Conservation (phyloP, 92 coral and sea anemone species). For the Palythoa caribaeorum region DNA sequence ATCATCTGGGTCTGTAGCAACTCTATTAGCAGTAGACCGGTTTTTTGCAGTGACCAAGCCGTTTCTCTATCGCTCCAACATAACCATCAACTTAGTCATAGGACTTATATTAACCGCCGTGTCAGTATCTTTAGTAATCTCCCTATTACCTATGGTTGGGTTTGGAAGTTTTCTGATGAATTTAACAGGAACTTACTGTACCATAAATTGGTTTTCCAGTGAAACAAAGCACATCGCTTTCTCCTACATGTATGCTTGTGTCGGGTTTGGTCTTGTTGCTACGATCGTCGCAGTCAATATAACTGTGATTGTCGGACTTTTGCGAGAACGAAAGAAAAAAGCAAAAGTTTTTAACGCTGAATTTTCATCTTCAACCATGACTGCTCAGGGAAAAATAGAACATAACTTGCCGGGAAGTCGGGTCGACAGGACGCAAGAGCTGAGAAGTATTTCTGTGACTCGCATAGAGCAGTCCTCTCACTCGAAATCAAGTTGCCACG, state of each 20-base stretch:
- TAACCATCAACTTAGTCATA: slow-evolving; percentile 3
- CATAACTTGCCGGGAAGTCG: background rate
- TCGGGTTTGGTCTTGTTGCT: slow-evolving; percentile 14
- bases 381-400: background rate
- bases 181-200: slow-evolving; percentile 39
- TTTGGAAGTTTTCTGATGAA: slow-evolving; percentile 40
- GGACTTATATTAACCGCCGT: slow-evolving; percentile 7
- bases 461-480: background rate
- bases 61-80: slow-evolving; percentile 22
- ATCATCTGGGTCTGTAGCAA: slow-evolving; percentile 38
- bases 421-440: background rate
- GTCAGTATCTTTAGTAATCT: background rate
- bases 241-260: slow-evolving; percentile 26
- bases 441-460: background rate
- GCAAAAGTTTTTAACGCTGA: slow-evolving; percentile 15
- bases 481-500: background rate
- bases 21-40: slow-evolving; percentile 39
- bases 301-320: slow-evolving; percentile 17
- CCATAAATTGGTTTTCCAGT: slow-evolving; percentile 41
- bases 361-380: slow-evolving; percentile 21
- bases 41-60: slow-evolving; percentile 43
- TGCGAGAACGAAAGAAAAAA: slow-evolving; percentile 28
- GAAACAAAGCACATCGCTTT: slow-evolving; percentile 14
- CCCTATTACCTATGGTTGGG: slow-evolving; percentile 30
- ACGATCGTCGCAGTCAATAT: slow-evolving; percentile 15